Evolutionary conservation across 2,888 invertebrate genomes (phyloP).

Genomic region (Apamea crenata): DNA sequence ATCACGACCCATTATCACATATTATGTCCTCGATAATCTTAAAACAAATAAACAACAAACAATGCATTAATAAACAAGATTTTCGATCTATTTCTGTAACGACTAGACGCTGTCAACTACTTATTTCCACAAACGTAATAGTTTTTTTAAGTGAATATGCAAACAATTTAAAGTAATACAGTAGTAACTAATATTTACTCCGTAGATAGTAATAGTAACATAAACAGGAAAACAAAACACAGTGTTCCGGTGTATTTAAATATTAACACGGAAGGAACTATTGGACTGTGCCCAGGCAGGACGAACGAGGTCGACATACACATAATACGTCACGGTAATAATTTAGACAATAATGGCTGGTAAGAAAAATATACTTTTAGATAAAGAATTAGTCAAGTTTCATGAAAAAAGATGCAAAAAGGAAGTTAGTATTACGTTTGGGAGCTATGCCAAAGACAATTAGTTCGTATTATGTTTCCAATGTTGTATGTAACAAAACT

Average conservation of each 20-base stretch:
- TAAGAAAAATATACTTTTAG: not conserved
- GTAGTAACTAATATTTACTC: not conserved
- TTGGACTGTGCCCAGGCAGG: conserved; percentile 32
- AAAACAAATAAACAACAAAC: conserved; percentile 7
- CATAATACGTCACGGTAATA: conserved; percentile 29
- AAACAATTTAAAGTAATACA: conserved; percentile 19
- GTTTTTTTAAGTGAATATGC: not conserved
- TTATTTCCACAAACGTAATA: not conserved
- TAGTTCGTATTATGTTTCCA: not conserved
- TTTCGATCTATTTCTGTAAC: conserved; percentile 6
- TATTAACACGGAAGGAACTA: conserved; percentile 53
- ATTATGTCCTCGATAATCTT: not conserved
- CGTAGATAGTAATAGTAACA: conserved; percentile 7
- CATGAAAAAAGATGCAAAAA: not conserved
- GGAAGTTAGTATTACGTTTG: not conserved
- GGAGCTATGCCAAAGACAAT: conserved; percentile 5
- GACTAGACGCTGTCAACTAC: not conserved
- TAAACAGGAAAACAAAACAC: conserved; percentile 51
- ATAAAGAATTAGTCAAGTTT: not conserved
- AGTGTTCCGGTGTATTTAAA: conserved; percentile 56
- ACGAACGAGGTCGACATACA: conserved; percentile 46
- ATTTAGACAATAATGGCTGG: conserved; percentile 8
- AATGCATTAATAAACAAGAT: conserved; percentile 17
- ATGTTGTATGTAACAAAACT: conserved; percentile 1
- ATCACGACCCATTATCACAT: not conserved